phyloP scores from a whole-genome alignment of 1,140 invertebrate genomes.

The Ladona fulva region DNA sequence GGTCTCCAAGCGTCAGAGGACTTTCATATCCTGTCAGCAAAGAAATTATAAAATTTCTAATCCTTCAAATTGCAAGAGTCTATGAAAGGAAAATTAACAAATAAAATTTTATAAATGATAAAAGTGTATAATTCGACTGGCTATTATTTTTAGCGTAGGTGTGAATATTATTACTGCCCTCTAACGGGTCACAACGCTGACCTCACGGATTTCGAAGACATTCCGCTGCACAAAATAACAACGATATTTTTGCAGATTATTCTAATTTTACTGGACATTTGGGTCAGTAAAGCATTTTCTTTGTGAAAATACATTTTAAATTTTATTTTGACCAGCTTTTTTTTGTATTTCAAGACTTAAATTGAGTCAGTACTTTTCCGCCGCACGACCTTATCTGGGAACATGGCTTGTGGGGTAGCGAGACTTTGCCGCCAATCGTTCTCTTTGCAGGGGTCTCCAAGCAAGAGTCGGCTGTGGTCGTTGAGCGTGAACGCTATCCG shows the following conservation, averaged over 20 bases:
- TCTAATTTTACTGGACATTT: background rate
- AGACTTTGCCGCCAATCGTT: conserved; percentile 29
- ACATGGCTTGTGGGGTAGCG: conserved; percentile 40
- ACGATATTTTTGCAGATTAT: background rate
- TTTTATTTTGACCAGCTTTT: conserved; percentile 14
- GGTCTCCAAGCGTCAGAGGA: background rate
- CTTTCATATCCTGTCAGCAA: background rate
- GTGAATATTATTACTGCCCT: background rate
- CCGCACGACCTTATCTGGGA: conserved; percentile 12
- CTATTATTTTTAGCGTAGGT: background rate
- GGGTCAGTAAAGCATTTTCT: background rate
- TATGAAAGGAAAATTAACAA: background rate
- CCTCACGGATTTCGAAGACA: background rate
- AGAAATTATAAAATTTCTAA: background rate
- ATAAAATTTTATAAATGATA: too few species aligned
- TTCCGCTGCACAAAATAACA: background rate
- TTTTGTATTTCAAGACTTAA: conserved; percentile 14
- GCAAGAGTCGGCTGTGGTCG: conserved; percentile 18
- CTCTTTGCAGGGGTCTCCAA: conserved; percentile 18
- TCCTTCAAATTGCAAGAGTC: background rate
- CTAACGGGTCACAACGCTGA: conserved; percentile 1
- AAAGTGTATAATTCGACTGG: too few species aligned
- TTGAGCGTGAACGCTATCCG: conserved; percentile 27
- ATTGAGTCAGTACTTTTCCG: background rate
- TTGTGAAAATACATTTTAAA: background rate